phyloP scores from a whole-genome alignment of 2,888 invertebrate genomes.

The Cinara cedri region DNA sequence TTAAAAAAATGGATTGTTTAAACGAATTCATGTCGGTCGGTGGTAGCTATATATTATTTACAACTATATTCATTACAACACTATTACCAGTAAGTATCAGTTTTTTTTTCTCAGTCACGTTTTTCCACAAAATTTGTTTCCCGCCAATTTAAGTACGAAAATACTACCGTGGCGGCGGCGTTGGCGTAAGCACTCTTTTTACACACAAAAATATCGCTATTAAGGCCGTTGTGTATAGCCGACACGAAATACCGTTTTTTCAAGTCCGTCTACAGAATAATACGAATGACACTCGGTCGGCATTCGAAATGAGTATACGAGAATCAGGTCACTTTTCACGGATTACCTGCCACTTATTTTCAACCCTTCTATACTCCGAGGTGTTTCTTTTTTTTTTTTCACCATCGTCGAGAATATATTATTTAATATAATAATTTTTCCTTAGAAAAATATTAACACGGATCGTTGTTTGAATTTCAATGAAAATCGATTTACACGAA shows the following conservation, averaged over 20 bases:
- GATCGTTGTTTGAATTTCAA: conserved; percentile 7
- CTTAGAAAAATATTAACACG: not conserved
- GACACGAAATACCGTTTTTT: not conserved
- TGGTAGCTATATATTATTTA: too few relatives aligned
- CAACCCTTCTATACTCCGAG: not conserved
- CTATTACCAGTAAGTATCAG: too few relatives aligned
- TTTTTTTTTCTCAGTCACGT: too few relatives aligned
- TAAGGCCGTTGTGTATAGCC: not conserved
- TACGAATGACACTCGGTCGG: conserved; percentile 19
- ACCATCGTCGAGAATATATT: conserved; percentile 3
- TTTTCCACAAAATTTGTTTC: too few relatives aligned
- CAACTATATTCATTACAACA: too few relatives aligned
- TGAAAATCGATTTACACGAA: not conserved
- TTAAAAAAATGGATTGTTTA: too few relatives aligned
- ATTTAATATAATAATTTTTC: conserved; percentile 5
- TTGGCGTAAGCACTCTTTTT: too few relatives aligned
- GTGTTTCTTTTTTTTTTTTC: not conserved
- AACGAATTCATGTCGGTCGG: too few relatives aligned
- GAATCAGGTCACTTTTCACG: conserved; percentile 9
- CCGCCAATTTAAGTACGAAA: too few relatives aligned
- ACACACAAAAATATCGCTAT: not conserved
- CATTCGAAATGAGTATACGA: conserved; percentile 30
- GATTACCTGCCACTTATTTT: conserved; percentile 13
- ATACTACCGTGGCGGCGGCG: too few relatives aligned
- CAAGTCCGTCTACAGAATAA: conserved; percentile 15